Percentiles rank a stretch among this genome's conserved stretches.
Evolutionary conservation across 2,113 vertebrate species (phyloP).

Genomic region (Paedocypris sp.): DNA sequence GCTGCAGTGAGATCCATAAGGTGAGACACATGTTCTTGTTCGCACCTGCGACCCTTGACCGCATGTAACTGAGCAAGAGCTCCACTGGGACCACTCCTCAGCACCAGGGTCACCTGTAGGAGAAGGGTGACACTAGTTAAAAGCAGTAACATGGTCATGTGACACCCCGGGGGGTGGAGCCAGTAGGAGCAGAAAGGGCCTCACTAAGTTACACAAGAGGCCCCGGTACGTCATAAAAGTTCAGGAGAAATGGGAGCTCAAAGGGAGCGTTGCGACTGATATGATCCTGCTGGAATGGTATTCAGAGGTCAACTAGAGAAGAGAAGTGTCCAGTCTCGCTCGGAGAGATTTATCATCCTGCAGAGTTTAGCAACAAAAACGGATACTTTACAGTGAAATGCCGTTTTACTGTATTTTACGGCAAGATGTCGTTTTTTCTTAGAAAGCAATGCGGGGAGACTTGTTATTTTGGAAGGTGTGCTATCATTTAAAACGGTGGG

Average conservation of each 20-base stretch:
- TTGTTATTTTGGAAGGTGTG: no score
- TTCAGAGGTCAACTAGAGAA: neutral
- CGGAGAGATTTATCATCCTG: neutral
- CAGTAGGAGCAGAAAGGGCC: slow-evolving; percentile 32
- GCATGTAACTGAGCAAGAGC: slow-evolving; percentile 99
- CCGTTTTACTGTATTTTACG: no score
- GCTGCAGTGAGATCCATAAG: slow-evolving; percentile 99
- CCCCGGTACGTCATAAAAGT: slow-evolving; percentile 26
- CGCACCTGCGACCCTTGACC: slow-evolving; percentile 99
- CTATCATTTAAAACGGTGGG: no score
- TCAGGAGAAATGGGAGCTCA: slow-evolving; percentile 35
- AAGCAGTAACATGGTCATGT: slow-evolving; percentile 63
- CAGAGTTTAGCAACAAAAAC: neutral
- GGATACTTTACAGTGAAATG: no score
- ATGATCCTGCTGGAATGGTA: slow-evolving; percentile 20
- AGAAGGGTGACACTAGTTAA: slow-evolving; percentile 82
- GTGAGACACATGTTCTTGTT: slow-evolving; percentile 99
- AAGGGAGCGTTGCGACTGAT: neutral
- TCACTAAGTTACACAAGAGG: slow-evolving; percentile 5
- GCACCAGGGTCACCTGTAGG: slow-evolving; percentile 99
- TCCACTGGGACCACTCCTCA: slow-evolving; percentile 99
- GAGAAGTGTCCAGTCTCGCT: neutral
- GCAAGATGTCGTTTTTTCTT: no score
- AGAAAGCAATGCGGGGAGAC: no score
- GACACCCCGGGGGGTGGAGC: slow-evolving; percentile 39